Evolutionary conservation across 2,113 vertebrate genomes (phyloP).

Genomic region (Nymphicus hollandicus): DNA sequence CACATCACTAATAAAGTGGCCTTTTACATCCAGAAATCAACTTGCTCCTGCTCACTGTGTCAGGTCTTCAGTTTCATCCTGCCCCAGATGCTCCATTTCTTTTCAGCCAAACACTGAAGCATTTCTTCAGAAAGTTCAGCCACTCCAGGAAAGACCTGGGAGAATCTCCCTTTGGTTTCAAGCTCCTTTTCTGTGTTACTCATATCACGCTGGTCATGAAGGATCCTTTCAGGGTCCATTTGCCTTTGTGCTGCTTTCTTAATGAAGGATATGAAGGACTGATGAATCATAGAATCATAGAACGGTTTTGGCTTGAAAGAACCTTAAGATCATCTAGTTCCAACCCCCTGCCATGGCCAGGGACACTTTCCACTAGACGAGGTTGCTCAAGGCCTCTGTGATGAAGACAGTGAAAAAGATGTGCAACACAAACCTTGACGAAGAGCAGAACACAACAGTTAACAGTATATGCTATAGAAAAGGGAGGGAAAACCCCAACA

Average conservation of each 20-base stretch:
- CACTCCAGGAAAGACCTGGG: neutral
- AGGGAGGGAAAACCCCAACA: rapidly evolving
- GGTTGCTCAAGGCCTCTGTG: neutral
- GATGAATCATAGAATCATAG: neutral
- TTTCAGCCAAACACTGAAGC: neutral
- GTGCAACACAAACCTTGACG: neutral
- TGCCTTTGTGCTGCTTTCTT: neutral
- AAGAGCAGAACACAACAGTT: neutral
- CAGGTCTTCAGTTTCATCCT: neutral
- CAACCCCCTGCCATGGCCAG: neutral
- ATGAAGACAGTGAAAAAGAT: neutral
- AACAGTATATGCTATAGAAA: neutral
- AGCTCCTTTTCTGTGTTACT: neutral
- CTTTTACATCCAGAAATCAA: neutral
- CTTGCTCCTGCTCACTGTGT: neutral
- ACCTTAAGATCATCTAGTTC: neutral
- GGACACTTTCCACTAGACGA: neutral
- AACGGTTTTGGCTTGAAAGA: neutral
- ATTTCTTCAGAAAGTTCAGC: neutral
- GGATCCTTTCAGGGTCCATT: neutral
- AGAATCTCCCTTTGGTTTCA: neutral
- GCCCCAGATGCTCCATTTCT: neutral
- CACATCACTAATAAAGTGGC: neutral
- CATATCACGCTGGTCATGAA: neutral
- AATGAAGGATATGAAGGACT: neutral